These are phyloP conservation scores for Leucoma salicis DNA, from an alignment of 2,888 invertebrate genomes.

Conservation along the genomic window DNA sequence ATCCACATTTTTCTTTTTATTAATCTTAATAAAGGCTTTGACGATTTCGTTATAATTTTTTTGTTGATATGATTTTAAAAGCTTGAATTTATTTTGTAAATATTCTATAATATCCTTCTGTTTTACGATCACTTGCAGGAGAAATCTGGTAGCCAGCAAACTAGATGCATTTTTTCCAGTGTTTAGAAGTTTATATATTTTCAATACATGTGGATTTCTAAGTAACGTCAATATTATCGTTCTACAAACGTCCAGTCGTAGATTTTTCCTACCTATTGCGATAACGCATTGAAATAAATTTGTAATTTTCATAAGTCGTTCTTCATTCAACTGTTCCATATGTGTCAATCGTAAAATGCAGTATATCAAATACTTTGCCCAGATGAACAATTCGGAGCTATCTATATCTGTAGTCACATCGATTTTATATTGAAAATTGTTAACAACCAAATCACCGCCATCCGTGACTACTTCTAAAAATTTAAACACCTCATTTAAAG, in stretches of 20 bases:
- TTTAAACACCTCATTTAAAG: slow-evolving; percentile 54
- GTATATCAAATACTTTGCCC: slow-evolving; percentile 70
- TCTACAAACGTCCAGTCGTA: slow-evolving; percentile 54
- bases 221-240: slow-evolving; percentile 55
- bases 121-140: slow-evolving; percentile 53
- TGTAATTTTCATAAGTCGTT: slow-evolving; percentile 49
- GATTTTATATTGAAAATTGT: slow-evolving; percentile 47
- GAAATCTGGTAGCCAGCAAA: slow-evolving; percentile 57
- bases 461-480: slow-evolving; percentile 45
- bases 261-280: slow-evolving; percentile 50
- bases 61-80: slow-evolving; percentile 76
- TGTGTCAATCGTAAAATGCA: slow-evolving; percentile 59
- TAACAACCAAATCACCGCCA: slow-evolving; percentile 44
- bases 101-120: slow-evolving; percentile 55
- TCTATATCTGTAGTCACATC: slow-evolving; percentile 42
- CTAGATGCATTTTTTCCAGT: slow-evolving; percentile 47
- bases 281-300: slow-evolving; percentile 58
- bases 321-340: slow-evolving; percentile 48
- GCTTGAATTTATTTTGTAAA: slow-evolving; percentile 52
- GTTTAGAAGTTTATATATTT: slow-evolving; percentile 62
- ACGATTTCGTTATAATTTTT: slow-evolving; percentile 77
- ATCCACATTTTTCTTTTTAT: slow-evolving; percentile 56
- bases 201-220: slow-evolving; percentile 64
- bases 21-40: slow-evolving; percentile 72
- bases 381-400: slow-evolving; percentile 61